Evolutionary conservation across 1,140 invertebrate species (phyloP), one percentile per base, ranked within the genome.

Genomic region (Pectinophora gossypiella): DNA sequence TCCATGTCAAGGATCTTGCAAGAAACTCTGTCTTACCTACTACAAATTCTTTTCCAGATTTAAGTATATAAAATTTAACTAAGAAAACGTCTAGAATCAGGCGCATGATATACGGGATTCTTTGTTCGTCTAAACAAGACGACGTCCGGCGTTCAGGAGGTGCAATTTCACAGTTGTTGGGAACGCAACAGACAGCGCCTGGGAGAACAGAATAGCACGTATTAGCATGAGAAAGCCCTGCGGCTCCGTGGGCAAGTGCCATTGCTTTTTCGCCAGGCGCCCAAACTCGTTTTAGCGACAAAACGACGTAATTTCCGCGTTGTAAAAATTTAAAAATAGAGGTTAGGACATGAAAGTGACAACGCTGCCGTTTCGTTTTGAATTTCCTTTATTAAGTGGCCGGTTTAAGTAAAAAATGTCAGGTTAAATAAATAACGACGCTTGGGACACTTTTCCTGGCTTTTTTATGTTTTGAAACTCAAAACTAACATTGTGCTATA

Each of bases 161-260:
- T 51, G 56, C 64, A 69, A 74, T 75, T 75, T 72, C 66, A 72
- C 65, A 72, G 68, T 63, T 65, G 62, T 63, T 65, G 60, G n/a
- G 61, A 61, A 61, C 53, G 47, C 59, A 59, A 62, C 52, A 58
- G 60, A 62, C 59, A 64, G 49, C 43, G n/a, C n/a, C 23, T 6
- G 23, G 27, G 50, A 48, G 47, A 54, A 57, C 36, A 61, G 49
- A 19, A 54, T 38, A 27, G 36, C 38, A 35, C 38, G 52, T 61
- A 69, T 69, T 69, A 65, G 57, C 66, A 69, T 69, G 48, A 69
- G 61, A 69, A 69, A 66, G 48, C n/a, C n/a, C n/a, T n/a, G n/a
- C n/a, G n/a, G 48, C 40, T 23, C 16, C 15, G 40, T 16, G 47
- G 20, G 23, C 40, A 46, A 50, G 54, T 66, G 55, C 54, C 52